Evolutionary conservation across 2,113 vertebrate genomes (phyloP), one percentile per base, ranked within the genome.

Genomic region (Odontesthes bonariensis): DNA sequence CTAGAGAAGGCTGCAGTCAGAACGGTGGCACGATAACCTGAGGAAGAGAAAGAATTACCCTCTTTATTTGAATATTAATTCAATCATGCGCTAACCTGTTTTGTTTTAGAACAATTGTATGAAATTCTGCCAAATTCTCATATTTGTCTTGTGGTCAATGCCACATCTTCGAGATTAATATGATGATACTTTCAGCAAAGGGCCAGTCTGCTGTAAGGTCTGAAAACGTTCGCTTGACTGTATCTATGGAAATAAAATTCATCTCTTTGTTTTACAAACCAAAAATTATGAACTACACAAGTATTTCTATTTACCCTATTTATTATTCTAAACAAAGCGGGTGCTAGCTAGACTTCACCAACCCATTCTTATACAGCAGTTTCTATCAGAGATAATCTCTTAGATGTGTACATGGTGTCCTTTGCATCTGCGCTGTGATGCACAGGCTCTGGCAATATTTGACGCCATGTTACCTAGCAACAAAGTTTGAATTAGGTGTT

Each of bases 21-120:
- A 88, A 75, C 3, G 72, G 84, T 75, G 75, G 88, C 57, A 75
- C 73, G 85, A 91, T 92, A 90, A 92, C 91, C 91, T 92, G 81
- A 91, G 72, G 84, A 81, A 86, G 73, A 92, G 22, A 92, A 84
- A 91, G 82, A 92, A 91, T 88, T 83, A 91, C 89, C 82, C 90
- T 88, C 87, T 92, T 92, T 89, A 90, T 83, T 86, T 82, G 23
- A 84, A 63, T 59, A 49, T 10, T 74, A 65, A 35, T 58, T 81
- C 61, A 32, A 75, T 51, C 47, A 23, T 52, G 19, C 47, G 46
- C 22, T 63, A 23, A 75, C 6, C 27, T 51, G 35, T 31, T 31
- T 53, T 12, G n/a, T 35, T 11, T 62, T 63, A 27, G 2, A 3
- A n/a, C 14, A 19, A 19, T 8, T 7, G 27, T 55, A 42, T 35